Evolutionary conservation across 2,888 invertebrate genomes (phyloP), one percentile per base, ranked within the genome.

Genomic region (Sepioteuthis lessoniana): DNA sequence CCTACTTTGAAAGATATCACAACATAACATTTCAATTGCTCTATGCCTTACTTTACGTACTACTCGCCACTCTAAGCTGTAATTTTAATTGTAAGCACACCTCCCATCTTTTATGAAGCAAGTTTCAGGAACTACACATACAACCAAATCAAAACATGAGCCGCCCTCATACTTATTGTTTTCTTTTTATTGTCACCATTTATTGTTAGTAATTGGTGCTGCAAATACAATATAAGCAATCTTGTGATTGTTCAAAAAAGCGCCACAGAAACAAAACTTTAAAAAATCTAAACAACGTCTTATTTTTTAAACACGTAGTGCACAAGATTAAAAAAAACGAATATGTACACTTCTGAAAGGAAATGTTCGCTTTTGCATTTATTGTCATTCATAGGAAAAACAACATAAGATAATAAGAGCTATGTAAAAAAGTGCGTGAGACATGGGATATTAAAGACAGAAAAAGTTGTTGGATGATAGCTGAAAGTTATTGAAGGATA

Each of bases 401-500:
- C 76, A 21, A 76, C 76, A n/a, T 13, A 16, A 13, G 10, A 76
- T n/a, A 55, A 55, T 55, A n/a, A n/a, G 76, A 76, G n/a, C n/a
- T 76, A 76, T 76, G 16, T n/a, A 76, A 76, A 60, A n/a, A 76
- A n/a, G 76, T 76, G 76, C n/a, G n/a, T 16, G 76, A 76, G 76
- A n/a, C n/a, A 76, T 76, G 76, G 76, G 76, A 76, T 76, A 76
- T 76, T 76, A 76, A 76, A 76, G 13, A n/a, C n/a, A 76, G n/a
- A 76, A n/a, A 76, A 76, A 76, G 76, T 76, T 76, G 76, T n/a
- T n/a, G 76, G 76, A 76, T 76, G n/a, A n/a, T 76, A n/a, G 76
- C 76, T n/a, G 76, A 76, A 76, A 76, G 76, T 76, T 76, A 76
- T 76, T 76, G n/a, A n/a, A 76, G 76, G 76, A 76, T 76, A n/a